phyloP scores from a whole-genome alignment of 2,797 vertebrate species.

The Eremophila alpestris region DNA sequence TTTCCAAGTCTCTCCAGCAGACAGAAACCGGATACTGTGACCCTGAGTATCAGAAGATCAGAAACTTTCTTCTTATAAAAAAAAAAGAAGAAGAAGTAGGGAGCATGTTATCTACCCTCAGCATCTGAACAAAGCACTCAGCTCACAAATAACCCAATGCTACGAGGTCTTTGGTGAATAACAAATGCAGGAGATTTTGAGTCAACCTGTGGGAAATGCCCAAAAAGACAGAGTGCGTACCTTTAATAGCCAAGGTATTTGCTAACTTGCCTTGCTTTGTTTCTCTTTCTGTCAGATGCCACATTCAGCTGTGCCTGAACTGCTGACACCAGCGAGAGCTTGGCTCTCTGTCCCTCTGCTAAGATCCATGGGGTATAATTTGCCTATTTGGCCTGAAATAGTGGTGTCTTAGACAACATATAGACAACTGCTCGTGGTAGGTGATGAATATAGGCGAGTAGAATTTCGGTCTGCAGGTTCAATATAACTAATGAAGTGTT shows the following conservation, averaged over 20 bases:
- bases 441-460: constrained; percentile 56
- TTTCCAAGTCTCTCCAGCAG: not conserved
- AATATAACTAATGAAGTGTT: constrained; percentile 74
- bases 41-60: not conserved
- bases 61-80: not conserved
- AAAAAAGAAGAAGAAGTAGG: not conserved
- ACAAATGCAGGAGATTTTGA: not conserved
- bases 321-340: not conserved
- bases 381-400: constrained; percentile 46
- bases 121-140: not conserved
- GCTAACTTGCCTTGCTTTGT: constrained; percentile 6
- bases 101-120: not conserved
- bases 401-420: constrained; percentile 45
- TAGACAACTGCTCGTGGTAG: constrained; percentile 36
- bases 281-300: not conserved
- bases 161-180: not conserved
- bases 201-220: not conserved
- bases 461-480: constrained; percentile 63
- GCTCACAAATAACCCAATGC: not conserved
- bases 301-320: not conserved
- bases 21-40: not conserved
- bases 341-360: not conserved
- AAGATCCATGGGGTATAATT: constrained; percentile 27
- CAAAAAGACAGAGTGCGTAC: not conserved
- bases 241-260: not conserved